A percentile compares a stretch with the other conserved stretches of the same genome.
These are phyloP conservation scores for Hyposoter didymator DNA, from an alignment of 2,888 invertebrate species.

Conservation along the genomic window DNA sequence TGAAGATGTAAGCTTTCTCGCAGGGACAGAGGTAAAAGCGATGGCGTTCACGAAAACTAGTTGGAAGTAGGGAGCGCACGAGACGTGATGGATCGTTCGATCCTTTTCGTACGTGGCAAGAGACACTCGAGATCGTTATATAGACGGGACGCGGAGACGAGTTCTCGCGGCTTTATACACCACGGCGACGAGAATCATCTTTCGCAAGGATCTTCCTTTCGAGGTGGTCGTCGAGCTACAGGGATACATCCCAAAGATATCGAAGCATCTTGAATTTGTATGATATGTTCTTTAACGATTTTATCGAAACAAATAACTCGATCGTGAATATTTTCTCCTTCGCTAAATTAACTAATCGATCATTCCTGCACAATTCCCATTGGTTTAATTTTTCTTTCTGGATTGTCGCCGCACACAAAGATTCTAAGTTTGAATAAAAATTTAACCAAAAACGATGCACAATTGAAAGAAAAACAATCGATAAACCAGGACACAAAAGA, in stretches of 20 bases:
- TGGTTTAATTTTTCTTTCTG: background rate
- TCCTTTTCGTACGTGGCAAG: constrained; percentile 50
- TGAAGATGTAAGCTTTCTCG: constrained; percentile 58
- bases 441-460: background rate
- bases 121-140: constrained; percentile 49
- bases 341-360: background rate
- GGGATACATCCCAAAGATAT: background rate
- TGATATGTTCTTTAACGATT: background rate
- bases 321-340: background rate
- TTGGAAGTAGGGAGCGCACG: constrained; percentile 43
- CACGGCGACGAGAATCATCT: constrained; percentile 46
- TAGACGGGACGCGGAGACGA: constrained; percentile 23
- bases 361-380: background rate
- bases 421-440: background rate
- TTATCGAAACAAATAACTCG: background rate
- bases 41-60: constrained; percentile 66
- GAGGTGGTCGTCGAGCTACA: constrained; percentile 5
- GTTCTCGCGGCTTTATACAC: constrained; percentile 32
- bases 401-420: background rate
- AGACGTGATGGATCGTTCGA: constrained; percentile 64
- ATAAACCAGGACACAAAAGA: background rate
- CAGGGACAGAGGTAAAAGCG: constrained; percentile 57
- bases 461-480: background rate
- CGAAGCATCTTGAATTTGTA: background rate
- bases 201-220: constrained; percentile 42